phyloP scores from a whole-genome alignment of 2,888 invertebrate species.

The Noctua comes region DNA sequence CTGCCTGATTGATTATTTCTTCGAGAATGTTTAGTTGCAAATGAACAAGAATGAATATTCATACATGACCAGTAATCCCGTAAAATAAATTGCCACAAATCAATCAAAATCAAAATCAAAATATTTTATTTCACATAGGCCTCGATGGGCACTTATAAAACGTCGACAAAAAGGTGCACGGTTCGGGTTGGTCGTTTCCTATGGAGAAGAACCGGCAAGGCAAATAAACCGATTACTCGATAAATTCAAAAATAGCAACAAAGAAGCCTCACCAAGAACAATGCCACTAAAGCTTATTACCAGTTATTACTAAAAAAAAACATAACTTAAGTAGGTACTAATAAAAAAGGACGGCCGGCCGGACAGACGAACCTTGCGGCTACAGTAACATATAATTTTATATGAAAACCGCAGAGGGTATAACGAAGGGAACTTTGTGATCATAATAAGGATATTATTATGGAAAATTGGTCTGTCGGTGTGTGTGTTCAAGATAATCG shows the following conservation, averaged over 20 bases:
- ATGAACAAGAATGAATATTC: background rate
- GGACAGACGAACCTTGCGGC: slow-evolving; percentile 65
- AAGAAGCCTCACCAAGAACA: slow-evolving; percentile 35
- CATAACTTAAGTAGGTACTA: slow-evolving; percentile 66
- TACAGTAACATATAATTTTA: slow-evolving; percentile 66
- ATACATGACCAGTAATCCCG: background rate
- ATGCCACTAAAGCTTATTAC: slow-evolving; percentile 56
- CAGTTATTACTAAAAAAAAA: slow-evolving; percentile 55
- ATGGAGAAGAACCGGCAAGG: too few species aligned
- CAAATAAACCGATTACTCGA: slow-evolving; percentile 33
- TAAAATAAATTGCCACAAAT: slow-evolving; percentile 29
- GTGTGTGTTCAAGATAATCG: slow-evolving; percentile 61
- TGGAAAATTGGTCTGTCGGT: slow-evolving; percentile 64
- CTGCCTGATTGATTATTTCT: background rate
- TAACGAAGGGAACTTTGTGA: slow-evolving; percentile 66
- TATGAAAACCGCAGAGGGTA: slow-evolving; percentile 64
- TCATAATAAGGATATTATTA: slow-evolving; percentile 69
- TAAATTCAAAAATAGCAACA: slow-evolving; percentile 3
- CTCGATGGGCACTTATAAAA: too few species aligned
- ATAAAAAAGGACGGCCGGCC: slow-evolving; percentile 64
- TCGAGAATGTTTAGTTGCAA: background rate
- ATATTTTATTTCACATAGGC: too few species aligned
- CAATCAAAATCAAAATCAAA: too few species aligned
- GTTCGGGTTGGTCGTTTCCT: too few species aligned
- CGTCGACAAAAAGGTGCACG: too few species aligned